phyloP scores from a whole-genome alignment of 2,888 invertebrate species.

The Pseudococcus longispinus region DNA sequence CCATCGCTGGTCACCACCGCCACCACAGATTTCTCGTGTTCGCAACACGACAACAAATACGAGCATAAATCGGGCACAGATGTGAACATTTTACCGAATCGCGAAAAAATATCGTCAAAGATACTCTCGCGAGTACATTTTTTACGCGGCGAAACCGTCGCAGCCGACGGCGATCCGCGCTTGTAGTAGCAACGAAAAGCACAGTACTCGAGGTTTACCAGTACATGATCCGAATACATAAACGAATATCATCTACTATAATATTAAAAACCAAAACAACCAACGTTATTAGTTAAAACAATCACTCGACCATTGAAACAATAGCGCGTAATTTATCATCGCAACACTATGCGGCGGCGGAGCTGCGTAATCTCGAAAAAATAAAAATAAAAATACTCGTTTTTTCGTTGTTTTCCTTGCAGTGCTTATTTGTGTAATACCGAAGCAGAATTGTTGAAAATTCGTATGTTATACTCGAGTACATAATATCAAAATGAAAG shows the following conservation, averaged over 20 bases:
- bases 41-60: constrained; percentile 53
- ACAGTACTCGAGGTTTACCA: neutral
- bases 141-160: neutral
- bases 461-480: neutral
- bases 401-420: neutral
- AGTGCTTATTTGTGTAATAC: neutral
- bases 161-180: neutral
- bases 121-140: neutral
- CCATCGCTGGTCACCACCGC: constrained; percentile 29
- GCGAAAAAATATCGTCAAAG: neutral
- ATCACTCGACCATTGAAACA: constrained; percentile 22
- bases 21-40: constrained; percentile 43
- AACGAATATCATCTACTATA: neutral
- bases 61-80: constrained; percentile 53
- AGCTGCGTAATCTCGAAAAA: neutral
- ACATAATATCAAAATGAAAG: constrained; percentile 1
- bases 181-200: neutral
- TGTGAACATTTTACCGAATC: constrained; percentile 43
- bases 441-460: neutral
- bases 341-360: neutral
- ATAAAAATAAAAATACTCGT: neutral
- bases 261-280: neutral
- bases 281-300: constrained; percentile 6
- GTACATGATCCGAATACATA: constrained; percentile 6
- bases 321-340: constrained; percentile 13